Evolutionary conservation across 2,888 invertebrate genomes (phyloP), one percentile per base, ranked within the genome.

Genomic region (Volucella inanis): DNA sequence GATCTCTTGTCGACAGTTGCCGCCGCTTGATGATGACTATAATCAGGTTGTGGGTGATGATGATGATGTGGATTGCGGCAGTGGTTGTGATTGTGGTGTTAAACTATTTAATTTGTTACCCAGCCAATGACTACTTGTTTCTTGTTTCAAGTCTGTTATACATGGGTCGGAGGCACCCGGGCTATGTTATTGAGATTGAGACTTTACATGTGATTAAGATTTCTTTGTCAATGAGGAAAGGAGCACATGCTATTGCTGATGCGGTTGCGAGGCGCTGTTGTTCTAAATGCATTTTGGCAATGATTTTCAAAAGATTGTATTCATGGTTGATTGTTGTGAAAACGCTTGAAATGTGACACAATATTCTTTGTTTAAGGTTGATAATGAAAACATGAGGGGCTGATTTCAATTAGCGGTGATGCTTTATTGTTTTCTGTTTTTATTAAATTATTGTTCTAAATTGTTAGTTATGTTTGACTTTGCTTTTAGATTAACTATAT

Each of bases 271-370:
- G 47, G 31, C 45, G 31, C 15, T 43, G 3, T 72, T 62, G 72
- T 62, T 62, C 15, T 52, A 45, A 54, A 47, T 55, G 43, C 45
- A 64, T 38, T 52, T 64, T 74, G 74, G 54, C 62, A 55, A 45
- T 47, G 12, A 2, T 54, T 8, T 43, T 14, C 11, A 6, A 49
- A 47, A 45, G 43, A 41, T 14, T 39, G 43, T 39, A 47, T 50
- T 72, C 65, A 65, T 59, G 57, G 71, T 52, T 55, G 70, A 31
- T 62, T 14, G 14, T 12, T 68, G 15, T 61, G 31, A 61, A 49
- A 47, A 22, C 39, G 55, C 8, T 55, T 74, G 45, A 47, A 45
- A 49, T 11, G 10, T 1, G 8, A 49, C 12, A 47, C 18, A 52
- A 43, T 71, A 50, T 52, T 0, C 12, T 52, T 52, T 22, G 22